Conservation (phyloP, 2,888 invertebrate genomes). For the Hirtodrosophila cameraria region DNA sequence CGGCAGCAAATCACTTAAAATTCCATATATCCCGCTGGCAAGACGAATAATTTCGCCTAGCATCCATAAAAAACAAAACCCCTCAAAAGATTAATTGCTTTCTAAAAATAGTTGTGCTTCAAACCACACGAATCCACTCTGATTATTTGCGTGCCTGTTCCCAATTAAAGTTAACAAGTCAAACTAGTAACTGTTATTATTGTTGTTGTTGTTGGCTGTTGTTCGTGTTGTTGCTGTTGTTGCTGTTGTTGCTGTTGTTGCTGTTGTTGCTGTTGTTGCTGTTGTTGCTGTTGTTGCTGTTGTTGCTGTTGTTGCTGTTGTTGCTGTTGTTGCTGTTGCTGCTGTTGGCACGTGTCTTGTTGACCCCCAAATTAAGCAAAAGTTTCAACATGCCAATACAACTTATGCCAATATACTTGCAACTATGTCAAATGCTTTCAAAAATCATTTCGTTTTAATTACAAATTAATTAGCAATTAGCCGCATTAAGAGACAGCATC, state of each 20-base stretch:
- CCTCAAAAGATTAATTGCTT: slow-evolving; percentile 61
- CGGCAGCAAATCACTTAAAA: slow-evolving; percentile 72
- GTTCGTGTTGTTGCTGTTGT: not conserved
- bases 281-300: slow-evolving; percentile 22
- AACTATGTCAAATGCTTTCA: slow-evolving; percentile 18
- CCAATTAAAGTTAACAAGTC: slow-evolving; percentile 54
- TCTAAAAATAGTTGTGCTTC: slow-evolving; percentile 54
- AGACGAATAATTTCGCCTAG: slow-evolving; percentile 19
- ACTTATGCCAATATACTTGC: slow-evolving; percentile 5
- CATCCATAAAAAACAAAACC: slow-evolving; percentile 1
- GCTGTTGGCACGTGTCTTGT: slow-evolving; percentile 36
- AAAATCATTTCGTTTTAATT: slow-evolving; percentile 34
- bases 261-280: slow-evolving; percentile 6
- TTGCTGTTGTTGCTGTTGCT: slow-evolving; percentile 2
- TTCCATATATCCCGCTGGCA: slow-evolving; percentile 52
- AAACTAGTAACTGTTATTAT: slow-evolving; percentile 28
- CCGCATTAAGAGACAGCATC: slow-evolving; percentile 6
- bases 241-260: slow-evolving; percentile 22
- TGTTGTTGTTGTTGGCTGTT: slow-evolving; percentile 17
- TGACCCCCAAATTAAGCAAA: not conserved
- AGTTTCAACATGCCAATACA: slow-evolving; percentile 1
- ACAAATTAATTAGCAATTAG: slow-evolving; percentile 42
- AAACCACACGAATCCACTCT: slow-evolving; percentile 5
- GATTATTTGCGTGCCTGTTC: slow-evolving; percentile 62
- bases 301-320: slow-evolving; percentile 20